phyloP scores from a whole-genome alignment of 2,113 vertebrate genomes.

The Clupea harengus region DNA sequence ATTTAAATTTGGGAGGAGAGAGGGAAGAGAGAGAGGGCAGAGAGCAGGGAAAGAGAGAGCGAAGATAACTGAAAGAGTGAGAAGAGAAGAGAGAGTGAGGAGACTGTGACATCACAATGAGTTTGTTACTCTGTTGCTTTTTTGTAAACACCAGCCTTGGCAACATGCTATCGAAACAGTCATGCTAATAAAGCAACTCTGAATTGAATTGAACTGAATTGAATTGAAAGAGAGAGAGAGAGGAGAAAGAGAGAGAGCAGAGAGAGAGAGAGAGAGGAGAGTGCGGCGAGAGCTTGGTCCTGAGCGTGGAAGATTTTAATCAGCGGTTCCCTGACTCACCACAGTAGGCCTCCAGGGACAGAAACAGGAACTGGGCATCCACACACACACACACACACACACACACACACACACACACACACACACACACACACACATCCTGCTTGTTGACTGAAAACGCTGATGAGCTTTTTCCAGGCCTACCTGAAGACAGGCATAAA shows the following conservation, averaged over 20 bases:
- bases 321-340: constrained; percentile 29
- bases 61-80: too few species aligned
- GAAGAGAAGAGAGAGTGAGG: not conserved
- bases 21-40: not conserved
- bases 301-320: constrained; percentile 35
- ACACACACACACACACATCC: constrained; percentile 2
- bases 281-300: not conserved
- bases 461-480: constrained; percentile 35
- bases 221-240: not conserved
- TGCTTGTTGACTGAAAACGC: constrained; percentile 30
- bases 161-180: not conserved
- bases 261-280: not conserved
- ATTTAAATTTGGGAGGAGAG: not conserved
- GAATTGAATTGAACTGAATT: not conserved
- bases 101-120: not conserved
- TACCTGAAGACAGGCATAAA: constrained; percentile 23
- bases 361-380: constrained; percentile 39
- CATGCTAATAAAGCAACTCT: not conserved
- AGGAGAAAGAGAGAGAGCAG: not conserved
- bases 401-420: too few species aligned
- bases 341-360: constrained; percentile 30
- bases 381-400: too few species aligned
- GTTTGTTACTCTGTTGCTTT: not conserved
- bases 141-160: not conserved
- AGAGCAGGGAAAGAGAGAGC: not conserved